Percentiles rank a stretch among this genome's conserved stretches.
These are phyloP conservation scores for Phoeniculus purpureus DNA, from an alignment of 2,797 vertebrate genomes.

Conservation along the genomic window DNA sequence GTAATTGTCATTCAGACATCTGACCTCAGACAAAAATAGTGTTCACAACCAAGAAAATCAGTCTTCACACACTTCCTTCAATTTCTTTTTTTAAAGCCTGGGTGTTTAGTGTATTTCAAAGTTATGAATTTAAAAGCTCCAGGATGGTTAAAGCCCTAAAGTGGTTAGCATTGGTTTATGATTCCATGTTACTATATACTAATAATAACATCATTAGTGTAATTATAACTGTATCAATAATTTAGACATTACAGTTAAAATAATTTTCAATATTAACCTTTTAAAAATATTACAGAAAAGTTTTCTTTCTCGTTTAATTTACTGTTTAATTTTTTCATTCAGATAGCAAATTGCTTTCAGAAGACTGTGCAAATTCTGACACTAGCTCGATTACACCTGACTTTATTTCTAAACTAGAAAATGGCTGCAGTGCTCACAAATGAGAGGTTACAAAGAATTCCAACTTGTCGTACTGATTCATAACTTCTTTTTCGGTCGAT, in stretches of 20 bases:
- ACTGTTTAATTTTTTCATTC: not conserved
- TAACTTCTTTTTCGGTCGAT: not conserved
- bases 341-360: not conserved
- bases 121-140: not conserved
- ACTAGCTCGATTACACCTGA: not conserved
- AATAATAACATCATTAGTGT: too few relatives aligned
- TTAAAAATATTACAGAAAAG: not conserved
- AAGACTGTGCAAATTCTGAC: not conserved
- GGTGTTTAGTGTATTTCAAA: not conserved
- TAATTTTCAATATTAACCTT: not conserved
- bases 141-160: not conserved
- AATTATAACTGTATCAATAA: too few relatives aligned
- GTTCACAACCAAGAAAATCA: not conserved
- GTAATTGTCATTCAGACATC: rapidly evolving
- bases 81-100: not conserved
- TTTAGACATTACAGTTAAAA: not conserved
- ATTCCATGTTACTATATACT: not conserved
- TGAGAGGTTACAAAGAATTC: not conserved
- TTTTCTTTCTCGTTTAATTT: not conserved
- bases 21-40: rapidly evolving
- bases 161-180: not conserved
- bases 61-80: not conserved
- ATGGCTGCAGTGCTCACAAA: not conserved
- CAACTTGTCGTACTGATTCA: rapidly evolving
- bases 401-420: not conserved